These are phyloP conservation scores for Chondrilla cf. caribensis DNA, from an alignment of 37 sponge, comb jelly and placozoan genomes.

Conservation along the genomic window DNA sequence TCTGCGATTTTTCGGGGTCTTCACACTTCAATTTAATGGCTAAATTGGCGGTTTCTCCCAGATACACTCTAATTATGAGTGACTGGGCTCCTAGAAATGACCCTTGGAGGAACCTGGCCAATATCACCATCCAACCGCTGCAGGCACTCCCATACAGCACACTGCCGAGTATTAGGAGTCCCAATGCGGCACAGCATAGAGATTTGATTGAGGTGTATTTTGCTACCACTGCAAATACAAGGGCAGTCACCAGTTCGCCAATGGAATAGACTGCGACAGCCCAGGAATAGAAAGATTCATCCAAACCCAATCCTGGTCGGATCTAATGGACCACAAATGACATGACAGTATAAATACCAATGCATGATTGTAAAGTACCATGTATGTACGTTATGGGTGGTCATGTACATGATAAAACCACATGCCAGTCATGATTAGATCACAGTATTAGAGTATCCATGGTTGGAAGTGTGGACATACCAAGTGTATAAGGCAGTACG, in stretches of 20 bases:
- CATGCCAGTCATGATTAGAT: background rate
- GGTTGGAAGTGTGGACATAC: too few relatives aligned
- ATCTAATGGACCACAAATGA: constrained; percentile 17
- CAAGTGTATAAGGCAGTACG: too few relatives aligned
- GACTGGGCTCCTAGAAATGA: constrained; percentile 8
- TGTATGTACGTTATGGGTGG: too few relatives aligned
- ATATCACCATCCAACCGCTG: constrained; percentile 47
- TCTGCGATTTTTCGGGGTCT: constrained; percentile 7
- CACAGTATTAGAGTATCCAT: too few relatives aligned
- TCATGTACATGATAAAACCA: background rate
- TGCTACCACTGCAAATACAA: background rate
- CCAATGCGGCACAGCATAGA: background rate
- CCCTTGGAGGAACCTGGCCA: constrained; percentile 25
- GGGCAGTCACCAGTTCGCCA: constrained; percentile 32
- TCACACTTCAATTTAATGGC: background rate
- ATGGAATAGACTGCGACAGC: constrained; percentile 19
- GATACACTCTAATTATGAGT: background rate
- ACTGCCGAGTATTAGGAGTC: background rate
- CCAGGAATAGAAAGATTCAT: constrained; percentile 43
- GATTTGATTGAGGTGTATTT: constrained; percentile 19
- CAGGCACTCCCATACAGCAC: constrained; percentile 24
- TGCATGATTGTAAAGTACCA: background rate
- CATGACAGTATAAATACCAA: background rate
- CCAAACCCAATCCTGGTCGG: constrained; percentile 40
- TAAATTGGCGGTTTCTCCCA: constrained; percentile 4